Base-by-base conservation (phyloP, 1,140 invertebrate species). In the Sitobion miscanthi region DNA sequence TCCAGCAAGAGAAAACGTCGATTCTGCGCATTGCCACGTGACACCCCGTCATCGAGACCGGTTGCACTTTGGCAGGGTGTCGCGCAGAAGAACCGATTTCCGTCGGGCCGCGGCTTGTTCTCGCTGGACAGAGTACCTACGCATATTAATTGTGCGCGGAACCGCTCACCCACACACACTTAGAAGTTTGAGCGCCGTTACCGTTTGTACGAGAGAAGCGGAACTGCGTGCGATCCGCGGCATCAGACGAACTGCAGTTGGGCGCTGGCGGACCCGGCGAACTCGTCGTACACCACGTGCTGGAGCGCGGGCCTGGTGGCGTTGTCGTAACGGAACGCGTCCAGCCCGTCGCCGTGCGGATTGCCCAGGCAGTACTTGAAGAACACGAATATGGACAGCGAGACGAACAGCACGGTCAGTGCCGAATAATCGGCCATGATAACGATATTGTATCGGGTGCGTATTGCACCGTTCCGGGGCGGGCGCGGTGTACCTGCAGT, bases 281-380 rank as follows among this genome's bases (percentile, higher is more conserved):
- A 92, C 30, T 49, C 69, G n/a, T 92, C 77, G 77, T 92, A 83
- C 7, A 92, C 20, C 21, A 89, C 69, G 45, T 92, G 69, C 47
- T 83, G 38, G 20, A 92, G 69, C 17, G 38, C 47, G 25, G 47
- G 25, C 38, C 91, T 45, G 69, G 91, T 92, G 69, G 35, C 91
- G 91, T 92, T 92, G 69, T 92, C 91, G 91, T 49, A 83, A 14
- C 91, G 62, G 91, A 92, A 92, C 77, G 7, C 77, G 30, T 35
- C 21, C 45, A 92, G 45, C 6, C 11, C 49, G 87, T 38, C 30
- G 57, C n/a, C 35, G 47, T 47, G 3, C 45, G 91, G n/a, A 35
- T 93, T 45, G n/a, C 94, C 94, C 69, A 94, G 82, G 42, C 94
- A 94, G 93, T 94, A 94, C 77, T 94, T 94, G 93, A 94, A 94